Conservation (phyloP, 2,888 invertebrate species). For the Cataglyphis livida region DNA sequence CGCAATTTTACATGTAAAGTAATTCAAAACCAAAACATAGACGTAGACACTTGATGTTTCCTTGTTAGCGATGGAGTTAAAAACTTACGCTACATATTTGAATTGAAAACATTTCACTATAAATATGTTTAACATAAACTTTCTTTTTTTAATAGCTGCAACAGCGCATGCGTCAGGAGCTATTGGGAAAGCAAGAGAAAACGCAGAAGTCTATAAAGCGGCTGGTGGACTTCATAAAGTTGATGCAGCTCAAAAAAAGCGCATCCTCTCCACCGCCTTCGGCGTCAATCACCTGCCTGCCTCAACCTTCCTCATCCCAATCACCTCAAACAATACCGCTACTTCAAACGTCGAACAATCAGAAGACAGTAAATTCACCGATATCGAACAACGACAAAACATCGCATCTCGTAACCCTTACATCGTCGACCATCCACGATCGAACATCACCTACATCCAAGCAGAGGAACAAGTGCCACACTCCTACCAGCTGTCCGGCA, state of each 20-base stretch:
- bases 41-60: constrained; percentile 9
- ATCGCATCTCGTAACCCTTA: constrained; percentile 66
- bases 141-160: constrained; percentile 77
- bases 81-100: not conserved
- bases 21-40: not conserved
- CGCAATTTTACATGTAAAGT: not conserved
- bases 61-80: constrained; percentile 5
- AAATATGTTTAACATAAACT: constrained; percentile 20
- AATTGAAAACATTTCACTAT: not conserved
- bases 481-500: constrained; percentile 74
- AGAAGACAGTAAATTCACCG: constrained; percentile 62
- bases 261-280: constrained; percentile 74
- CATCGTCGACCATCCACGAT: constrained; percentile 76
- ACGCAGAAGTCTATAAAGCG: constrained; percentile 84
- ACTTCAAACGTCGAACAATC: constrained; percentile 70
- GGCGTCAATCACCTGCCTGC: constrained; percentile 81
- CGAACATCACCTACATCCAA: constrained; percentile 75
- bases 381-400: constrained; percentile 66
- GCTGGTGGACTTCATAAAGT: constrained; percentile 83
- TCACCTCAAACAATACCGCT: constrained; percentile 76
- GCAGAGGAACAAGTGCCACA: constrained; percentile 73
- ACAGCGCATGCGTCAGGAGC: constrained; percentile 82
- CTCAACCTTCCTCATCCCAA: constrained; percentile 83
- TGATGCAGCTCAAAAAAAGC: constrained; percentile 80
- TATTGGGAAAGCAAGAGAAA: constrained; percentile 83